phyloP scores from a whole-genome alignment of 2,113 vertebrate genomes.

The Megaleporinus macrocephalus region DNA sequence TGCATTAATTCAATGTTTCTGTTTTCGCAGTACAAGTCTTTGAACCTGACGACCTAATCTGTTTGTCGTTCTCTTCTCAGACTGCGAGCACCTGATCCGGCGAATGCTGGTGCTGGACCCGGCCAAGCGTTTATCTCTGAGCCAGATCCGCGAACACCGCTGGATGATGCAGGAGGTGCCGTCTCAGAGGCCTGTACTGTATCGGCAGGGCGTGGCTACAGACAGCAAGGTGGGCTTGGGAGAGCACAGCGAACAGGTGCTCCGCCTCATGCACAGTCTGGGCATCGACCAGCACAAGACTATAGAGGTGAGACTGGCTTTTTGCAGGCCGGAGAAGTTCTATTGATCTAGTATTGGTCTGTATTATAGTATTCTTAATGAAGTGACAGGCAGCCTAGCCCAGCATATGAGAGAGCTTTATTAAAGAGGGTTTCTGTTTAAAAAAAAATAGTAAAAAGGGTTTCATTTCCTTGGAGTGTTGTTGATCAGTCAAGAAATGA shows the following conservation, averaged over 20 bases:
- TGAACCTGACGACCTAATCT: too few relatives aligned
- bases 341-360: too few relatives aligned
- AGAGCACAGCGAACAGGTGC: conserved; percentile 94
- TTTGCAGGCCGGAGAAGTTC: not conserved
- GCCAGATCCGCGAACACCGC: conserved; percentile 97
- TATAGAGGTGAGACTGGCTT: conserved; percentile 84
- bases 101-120: conserved; percentile 97
- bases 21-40: too few relatives aligned
- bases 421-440: too few relatives aligned
- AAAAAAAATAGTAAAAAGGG: too few relatives aligned
- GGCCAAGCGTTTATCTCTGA: conserved; percentile 88
- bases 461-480: too few relatives aligned
- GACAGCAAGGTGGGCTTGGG: conserved; percentile 77
- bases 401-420: not conserved
- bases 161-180: conserved; percentile 95
- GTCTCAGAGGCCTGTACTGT: conserved; percentile 85
- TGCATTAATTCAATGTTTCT: too few relatives aligned
- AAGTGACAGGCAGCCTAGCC: not conserved
- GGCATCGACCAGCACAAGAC: conserved; percentile 98
- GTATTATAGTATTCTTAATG: too few relatives aligned
- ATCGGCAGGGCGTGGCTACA: conserved; percentile 81
- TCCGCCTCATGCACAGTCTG: conserved; percentile 96
- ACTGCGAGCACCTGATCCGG: conserved; percentile 97
- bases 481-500: too few relatives aligned
- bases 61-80: conserved; percentile 66